phyloP scores from a whole-genome alignment of 2,113 vertebrate species.

The Gymnorhina tibicen region DNA sequence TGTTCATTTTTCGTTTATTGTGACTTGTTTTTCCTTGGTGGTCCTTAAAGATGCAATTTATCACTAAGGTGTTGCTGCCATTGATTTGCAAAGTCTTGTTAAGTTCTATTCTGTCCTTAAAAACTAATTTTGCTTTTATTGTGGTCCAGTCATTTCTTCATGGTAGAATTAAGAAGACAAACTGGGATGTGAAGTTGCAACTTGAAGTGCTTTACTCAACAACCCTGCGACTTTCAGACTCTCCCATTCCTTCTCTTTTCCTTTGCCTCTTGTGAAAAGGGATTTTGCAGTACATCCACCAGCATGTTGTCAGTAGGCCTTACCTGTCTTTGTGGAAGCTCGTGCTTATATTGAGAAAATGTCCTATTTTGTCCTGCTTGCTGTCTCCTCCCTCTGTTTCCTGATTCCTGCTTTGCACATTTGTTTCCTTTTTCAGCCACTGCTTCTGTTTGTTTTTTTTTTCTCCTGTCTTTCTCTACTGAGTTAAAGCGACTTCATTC shows the following conservation, averaged over 20 bases:
- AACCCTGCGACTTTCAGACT: neutral
- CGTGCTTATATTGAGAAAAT: neutral
- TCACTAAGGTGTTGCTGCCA: neutral
- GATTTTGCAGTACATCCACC: neutral
- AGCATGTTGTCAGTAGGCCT: accelerated
- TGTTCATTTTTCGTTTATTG: neutral
- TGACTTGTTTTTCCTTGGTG: neutral
- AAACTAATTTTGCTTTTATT: neutral
- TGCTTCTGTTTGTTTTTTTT: neutral
- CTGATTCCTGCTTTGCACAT: neutral
- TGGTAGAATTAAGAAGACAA: neutral
- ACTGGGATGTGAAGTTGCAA: neutral
- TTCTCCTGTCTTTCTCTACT: neutral
- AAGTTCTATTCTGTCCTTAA: neutral
- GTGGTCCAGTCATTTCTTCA: neutral
- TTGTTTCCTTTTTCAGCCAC: neutral
- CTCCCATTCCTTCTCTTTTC: neutral
- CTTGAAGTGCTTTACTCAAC: neutral
- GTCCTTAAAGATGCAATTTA: neutral
- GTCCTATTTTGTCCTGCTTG: neutral
- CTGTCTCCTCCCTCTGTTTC: neutral
- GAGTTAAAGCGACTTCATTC: neutral
- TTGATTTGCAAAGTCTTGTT: neutral
- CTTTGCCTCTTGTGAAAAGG: neutral
- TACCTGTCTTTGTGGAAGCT: neutral